Evolutionary conservation across 2,888 invertebrate species (phyloP), one percentile per base, ranked within the genome.

Genomic region (Apamea crenata): DNA sequence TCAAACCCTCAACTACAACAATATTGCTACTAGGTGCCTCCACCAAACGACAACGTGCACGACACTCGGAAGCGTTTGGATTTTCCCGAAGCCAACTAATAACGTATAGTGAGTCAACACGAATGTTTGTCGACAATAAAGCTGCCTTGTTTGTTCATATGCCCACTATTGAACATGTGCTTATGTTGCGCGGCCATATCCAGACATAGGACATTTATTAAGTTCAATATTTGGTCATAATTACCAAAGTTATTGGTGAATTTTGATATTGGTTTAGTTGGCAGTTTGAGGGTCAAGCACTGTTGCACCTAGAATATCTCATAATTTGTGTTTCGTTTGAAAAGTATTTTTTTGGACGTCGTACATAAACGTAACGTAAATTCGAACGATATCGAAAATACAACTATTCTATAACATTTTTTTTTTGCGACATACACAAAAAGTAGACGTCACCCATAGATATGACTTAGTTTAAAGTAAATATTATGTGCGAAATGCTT

Each of bases 121-220:
- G 66, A 74, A 44, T 86, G 84, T 87, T 89, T 90, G 87, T 79
- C 36, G 66, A 75, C 82, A 87, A 83, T 85, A 88, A 86, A 82
- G 80, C 77, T 77, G 70, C 73, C 77, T 16, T 90, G 85, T 89
- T 89, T 86, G 80, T 78, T 78, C 76, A 68, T 71, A 75, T 84
- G 69, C 32, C 72, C 76, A 77, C 63, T 81, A n/a, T 36, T 50
- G 81, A 85, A 65, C 81, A 79, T 77, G 68, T 86, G 82, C 73
- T 67, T 61, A 47, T 70, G 66, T 80, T 71, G 70, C 44, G 68
- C 50, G 73, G 59, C 25, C 50, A 32, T 66, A 40, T 63, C n/a
- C n/a, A 29, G 44, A 72, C 70, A 50, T 40, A 67, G 59, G 44
- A 63, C 36, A 61, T 63, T 69, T 40, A 84, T 69, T 47, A 50